Evolutionary conservation across 2,113 vertebrate species (phyloP).

Genomic region (Rhombomys opimus): DNA sequence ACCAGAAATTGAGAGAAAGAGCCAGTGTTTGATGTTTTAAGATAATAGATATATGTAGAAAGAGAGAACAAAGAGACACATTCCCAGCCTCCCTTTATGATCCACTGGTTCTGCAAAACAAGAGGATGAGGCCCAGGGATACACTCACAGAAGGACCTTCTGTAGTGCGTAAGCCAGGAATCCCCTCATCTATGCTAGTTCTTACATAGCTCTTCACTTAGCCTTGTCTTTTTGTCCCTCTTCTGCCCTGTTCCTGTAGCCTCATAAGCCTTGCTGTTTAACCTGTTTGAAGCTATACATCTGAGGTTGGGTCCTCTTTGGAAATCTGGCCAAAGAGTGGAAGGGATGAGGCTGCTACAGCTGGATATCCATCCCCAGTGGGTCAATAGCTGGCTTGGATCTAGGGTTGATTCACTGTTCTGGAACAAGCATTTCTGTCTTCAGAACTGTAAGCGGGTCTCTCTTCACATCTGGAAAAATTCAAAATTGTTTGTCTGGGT

Average conservation of each 20-base stretch:
- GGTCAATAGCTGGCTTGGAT: slow-evolving; percentile 9
- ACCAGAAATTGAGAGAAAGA: slow-evolving; percentile 16
- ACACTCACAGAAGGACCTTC: not conserved
- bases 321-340: not conserved
- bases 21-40: not conserved
- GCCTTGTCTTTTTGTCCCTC: not conserved
- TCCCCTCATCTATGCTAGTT: not conserved
- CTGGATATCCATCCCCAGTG: not conserved
- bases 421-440: slow-evolving; percentile 49
- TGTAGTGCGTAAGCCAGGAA: not conserved
- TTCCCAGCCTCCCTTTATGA: not conserved
- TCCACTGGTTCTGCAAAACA: not conserved
- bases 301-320: not conserved
- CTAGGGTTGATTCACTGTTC: slow-evolving; percentile 55
- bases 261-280: not conserved
- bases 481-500: slow-evolving; percentile 81
- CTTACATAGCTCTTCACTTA: accelerated
- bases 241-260: not conserved
- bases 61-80: not conserved
- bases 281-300: not conserved
- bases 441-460: slow-evolving; percentile 58
- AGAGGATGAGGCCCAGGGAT: not conserved
- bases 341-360: not conserved
- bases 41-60: not conserved
- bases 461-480: slow-evolving; percentile 81